Evolutionary conservation across 2,888 invertebrate genomes (phyloP).

Genomic region (Oxytorus armatus): DNA sequence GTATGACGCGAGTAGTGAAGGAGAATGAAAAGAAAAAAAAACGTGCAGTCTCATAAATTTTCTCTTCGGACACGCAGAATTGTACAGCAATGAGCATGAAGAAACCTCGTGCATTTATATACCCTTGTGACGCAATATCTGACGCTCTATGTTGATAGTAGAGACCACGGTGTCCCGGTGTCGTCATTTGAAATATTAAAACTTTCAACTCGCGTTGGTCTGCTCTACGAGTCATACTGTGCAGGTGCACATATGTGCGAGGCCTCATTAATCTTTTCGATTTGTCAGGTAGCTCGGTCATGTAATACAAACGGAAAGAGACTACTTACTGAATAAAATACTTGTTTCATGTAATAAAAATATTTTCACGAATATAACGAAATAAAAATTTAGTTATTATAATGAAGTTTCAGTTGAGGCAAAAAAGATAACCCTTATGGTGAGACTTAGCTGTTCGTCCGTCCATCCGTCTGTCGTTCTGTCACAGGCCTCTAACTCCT

Average conservation of each 20-base stretch:
- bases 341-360: too few relatives aligned
- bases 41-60: neutral
- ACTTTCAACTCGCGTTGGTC: constrained; percentile 32
- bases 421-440: too few relatives aligned
- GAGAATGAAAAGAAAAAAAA: neutral
- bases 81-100: too few relatives aligned
- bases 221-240: constrained; percentile 1
- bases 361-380: too few relatives aligned
- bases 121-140: neutral
- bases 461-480: too few relatives aligned
- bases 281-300: constrained; percentile 31
- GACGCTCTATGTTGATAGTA: neutral
- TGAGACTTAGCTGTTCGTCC: too few relatives aligned
- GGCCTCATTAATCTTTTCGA: constrained; percentile 57
- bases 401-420: too few relatives aligned
- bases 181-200: constrained; percentile 67
- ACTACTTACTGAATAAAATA: too few relatives aligned
- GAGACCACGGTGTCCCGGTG: constrained; percentile 45
- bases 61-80: neutral
- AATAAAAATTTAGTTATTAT: too few relatives aligned
- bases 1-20: neutral
- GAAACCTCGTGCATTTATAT: neutral
- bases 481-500: too few relatives aligned
- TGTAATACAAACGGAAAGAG: constrained; percentile 29
- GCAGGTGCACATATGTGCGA: constrained; percentile 3